Percentiles rank a stretch among this genome's conserved stretches.
Evolutionary conservation across 1,140 invertebrate species (phyloP).

Genomic region (Heterodera schachtii): DNA sequence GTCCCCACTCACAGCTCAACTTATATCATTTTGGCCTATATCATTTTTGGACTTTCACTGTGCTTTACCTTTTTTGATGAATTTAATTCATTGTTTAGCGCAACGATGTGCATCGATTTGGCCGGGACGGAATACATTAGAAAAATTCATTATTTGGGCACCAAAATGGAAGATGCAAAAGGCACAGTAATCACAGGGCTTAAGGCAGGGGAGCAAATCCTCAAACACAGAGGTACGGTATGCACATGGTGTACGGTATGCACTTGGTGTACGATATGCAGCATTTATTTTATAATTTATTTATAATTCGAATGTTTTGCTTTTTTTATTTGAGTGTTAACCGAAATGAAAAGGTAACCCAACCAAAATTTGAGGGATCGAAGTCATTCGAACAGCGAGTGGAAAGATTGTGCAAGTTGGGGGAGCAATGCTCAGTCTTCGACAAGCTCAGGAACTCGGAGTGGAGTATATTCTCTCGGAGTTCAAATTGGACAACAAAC

Average conservation of each 20-base stretch:
- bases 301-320: too few relatives aligned
- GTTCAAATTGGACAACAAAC: constrained; percentile 59
- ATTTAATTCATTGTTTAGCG: constrained; percentile 46
- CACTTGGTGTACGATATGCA: too few relatives aligned
- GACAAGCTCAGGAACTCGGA: constrained; percentile 57
- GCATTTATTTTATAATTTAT: too few relatives aligned
- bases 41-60: constrained; percentile 65
- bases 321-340: too few relatives aligned
- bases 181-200: constrained; percentile 60
- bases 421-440: constrained; percentile 57
- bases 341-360: too few relatives aligned
- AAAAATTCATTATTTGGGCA: constrained; percentile 64
- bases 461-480: constrained; percentile 59
- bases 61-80: constrained; percentile 34
- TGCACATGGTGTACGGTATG: too few relatives aligned
- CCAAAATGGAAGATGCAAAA: constrained; percentile 66
- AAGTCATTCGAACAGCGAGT: constrained; percentile 63
- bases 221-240: constrained; percentile 31
- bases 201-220: constrained; percentile 44
- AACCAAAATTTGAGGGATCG: constrained; percentile 47
- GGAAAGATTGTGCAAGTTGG: constrained; percentile 63
- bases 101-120: constrained; percentile 65
- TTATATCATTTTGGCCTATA: constrained; percentile 65
- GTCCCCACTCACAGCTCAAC: constrained; percentile 65
- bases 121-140: constrained; percentile 64